Evolutionary conservation across 2,113 vertebrate genomes (phyloP), one percentile per base, ranked within the genome.

Genomic region (Boulengeromyrus knoepffleri): DNA sequence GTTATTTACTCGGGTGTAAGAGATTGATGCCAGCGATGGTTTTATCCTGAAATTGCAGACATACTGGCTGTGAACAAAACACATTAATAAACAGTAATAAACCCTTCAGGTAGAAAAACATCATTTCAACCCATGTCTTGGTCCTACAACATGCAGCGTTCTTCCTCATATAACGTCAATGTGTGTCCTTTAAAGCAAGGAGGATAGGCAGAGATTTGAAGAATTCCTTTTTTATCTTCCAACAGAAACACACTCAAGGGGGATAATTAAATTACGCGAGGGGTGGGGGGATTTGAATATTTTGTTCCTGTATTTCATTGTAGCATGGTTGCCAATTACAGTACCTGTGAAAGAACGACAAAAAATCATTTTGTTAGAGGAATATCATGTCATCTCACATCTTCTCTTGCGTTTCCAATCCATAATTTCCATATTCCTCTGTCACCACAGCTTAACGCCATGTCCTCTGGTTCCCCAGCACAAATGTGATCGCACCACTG

Each of bases 401-500:
- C 19, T 46, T 84, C 21, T 85, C 45, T 47, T 47, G 42, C 45
- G n/a, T 85, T 10, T 39, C 3, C 47, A 21, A 12, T 85, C 83
- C 83, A n/a, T 4, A 85, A 85, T 85, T 85, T n/a, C 39, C 83
- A 85, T n/a, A 85, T 85, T 85, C 83, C 19, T 47, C 83, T 47
- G 83, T n/a, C 21, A 85, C 24, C 83, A 85, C 62, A 70, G 3
- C 31, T 47, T 47, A 85, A 85, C 1, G 45, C 39, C 39, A 13
- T 9, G n/a, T 45, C 45, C 9, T 47, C 45, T 12, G 10, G 0
- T 17, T n/a, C 7, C 42, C 19, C 8, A n/a, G 42, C 21, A 85
- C 36, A 47, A 85, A 85, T n/a, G 83, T n/a, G 42, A 85, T 21
- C 21, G 8, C 45, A 46, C 4, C 42, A 21, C 45, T 85, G 3